Evolutionary conservation across 2,113 vertebrate species (phyloP), one percentile per base, ranked within the genome.

Genomic region (Cyprinodon brontotheroides): DNA sequence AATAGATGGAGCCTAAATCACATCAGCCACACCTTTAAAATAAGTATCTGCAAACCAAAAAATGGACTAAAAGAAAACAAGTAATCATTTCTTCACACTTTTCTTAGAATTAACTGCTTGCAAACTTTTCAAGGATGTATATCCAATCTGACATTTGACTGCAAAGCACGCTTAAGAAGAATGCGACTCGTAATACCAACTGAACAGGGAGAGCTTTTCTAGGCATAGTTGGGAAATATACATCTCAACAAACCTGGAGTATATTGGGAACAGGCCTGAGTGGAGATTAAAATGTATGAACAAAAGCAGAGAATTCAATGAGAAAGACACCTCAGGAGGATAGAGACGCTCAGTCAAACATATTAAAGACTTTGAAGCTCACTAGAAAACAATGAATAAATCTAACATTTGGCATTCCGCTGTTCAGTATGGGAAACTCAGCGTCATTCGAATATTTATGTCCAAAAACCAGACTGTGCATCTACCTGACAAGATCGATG

Each of bases 401-500:
- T 50, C 7, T 17, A 50, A 50, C 15, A 7, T 50, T 50, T 50
- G 15, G 2, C 48, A 50, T 50, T 14, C 48, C 15, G 8, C 15
- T 53, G 48, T 20, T 53, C 8, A 53, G 48, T 53, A 53, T 53
- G 15, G 20, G 15, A 50, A 53, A 17, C 41, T 41, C 9, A 6
- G 6, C 6, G 15, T 53, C 50, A 53, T n/a, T 57, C 2, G 2
- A n/a, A 57, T 57, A 57, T 57, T 57, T 57, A 20, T 57, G 50
- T 57, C 50, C 48, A 53, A 20, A 53, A 29, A 1, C 10, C 29
- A 3, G 10, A 45, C 14, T 50, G 15, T 62, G 73, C 7, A 14
- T 78, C 65, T 94, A 98, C 97, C 97, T 98, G 94, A 99, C 97
- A 83, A 99, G 96, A 93, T 99, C 97, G 68, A 99, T 99, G 95